Base-by-base conservation (phyloP, 2,113 vertebrate genomes). In the Mixornis gularis region DNA sequence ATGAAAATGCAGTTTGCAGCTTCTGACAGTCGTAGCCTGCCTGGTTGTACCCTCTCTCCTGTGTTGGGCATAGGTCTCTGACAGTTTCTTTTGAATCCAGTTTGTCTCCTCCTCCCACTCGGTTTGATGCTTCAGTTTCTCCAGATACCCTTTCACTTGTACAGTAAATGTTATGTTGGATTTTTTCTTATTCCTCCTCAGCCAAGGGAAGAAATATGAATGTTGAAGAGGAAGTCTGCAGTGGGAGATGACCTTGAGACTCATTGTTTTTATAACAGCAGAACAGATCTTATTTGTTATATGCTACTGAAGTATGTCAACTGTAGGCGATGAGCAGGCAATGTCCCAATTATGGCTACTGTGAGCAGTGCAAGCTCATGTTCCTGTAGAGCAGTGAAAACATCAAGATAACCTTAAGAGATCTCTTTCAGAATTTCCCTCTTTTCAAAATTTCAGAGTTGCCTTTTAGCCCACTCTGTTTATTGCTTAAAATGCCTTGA, bases 11-110 rank as follows among this genome's bases (percentile, higher is more conserved):
- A 49, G 32, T 40, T 63, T 66, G 48, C 27, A 46, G 9, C 2
- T 4, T 34, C 71, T 58, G 56, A 43, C 12, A 29, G 36, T 32
- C 1, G 0, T 29, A 14, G 6, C 16, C 38, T 48, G 24, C 16
- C 46, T 24, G 11, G 3, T 46, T 71, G 34, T 10, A 71, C 24
- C 15, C 48, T 7, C 4, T 43, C 34, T 89, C 11, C n/a, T 65
- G 30, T 43, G 36, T 21, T 55, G 9, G 24, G 19, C 12, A 4
- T 3, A 17, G 26, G 9, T 49, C 5, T 21, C 27, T 4, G 9
- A 22, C 4, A 25, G 55, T 24, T 52, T 64, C 13, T 24, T 72
- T 77, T 60, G 26, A 56, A 78, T 62, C 30, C 14, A 14, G 7
- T 40, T 73, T 70, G 8, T 53, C 29, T 63, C 34, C 26, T 81